Evolutionary conservation across 2,888 invertebrate species (phyloP), one percentile per base, ranked within the genome.

Genomic region (Pristionchus entomophagus): DNA sequence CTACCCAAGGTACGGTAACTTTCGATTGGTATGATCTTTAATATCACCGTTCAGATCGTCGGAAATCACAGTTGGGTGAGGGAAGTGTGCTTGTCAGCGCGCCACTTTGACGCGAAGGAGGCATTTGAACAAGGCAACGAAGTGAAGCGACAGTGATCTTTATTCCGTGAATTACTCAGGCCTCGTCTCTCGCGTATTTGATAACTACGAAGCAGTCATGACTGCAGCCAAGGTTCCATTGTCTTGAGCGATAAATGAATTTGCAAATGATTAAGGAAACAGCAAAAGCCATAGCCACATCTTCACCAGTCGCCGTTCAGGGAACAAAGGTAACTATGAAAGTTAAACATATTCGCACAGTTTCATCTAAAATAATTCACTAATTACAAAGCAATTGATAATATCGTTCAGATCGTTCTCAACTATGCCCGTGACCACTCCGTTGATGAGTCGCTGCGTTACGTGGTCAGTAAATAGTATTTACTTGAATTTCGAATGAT

Each of bases 261-360:
- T 22, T 6, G 5, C 5, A n/a, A n/a, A n/a, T 8, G 10, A 69
- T 82, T 35, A 86, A 97, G 2, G 95, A 95, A 14, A 91, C 96
- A 73, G 99, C 98, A 0, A 95, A 95, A 90, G 93, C 94, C 59
- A 98, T 99, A 89, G 96, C 98, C 0, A 93, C 94, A 6, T 97
- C 97, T 94, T 97, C 97, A 94, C 99, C 99, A 0, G 96, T 99
- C 4, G 99, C 98, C 0, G 96, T 99, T 0, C 98, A 98, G 94
- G 96, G 96, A 3, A 96, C 97, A 0, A 99, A 99, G 94, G 94
- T 95, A 85, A 96, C 8, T 73, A 14, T n/a, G 3, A 22, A 41
- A 73, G 8, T 6, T 22, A 45, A 73, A n/a, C n/a, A n/a, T n/a
- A n/a, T n/a, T n/a, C n/a, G n/a, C 26, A 10, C 73, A 73, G n/a